Percentiles rank a stretch among this genome's conserved stretches.
phyloP scores from a whole-genome alignment of 2,888 invertebrate species.

The Acanthoscelides obtectus region DNA sequence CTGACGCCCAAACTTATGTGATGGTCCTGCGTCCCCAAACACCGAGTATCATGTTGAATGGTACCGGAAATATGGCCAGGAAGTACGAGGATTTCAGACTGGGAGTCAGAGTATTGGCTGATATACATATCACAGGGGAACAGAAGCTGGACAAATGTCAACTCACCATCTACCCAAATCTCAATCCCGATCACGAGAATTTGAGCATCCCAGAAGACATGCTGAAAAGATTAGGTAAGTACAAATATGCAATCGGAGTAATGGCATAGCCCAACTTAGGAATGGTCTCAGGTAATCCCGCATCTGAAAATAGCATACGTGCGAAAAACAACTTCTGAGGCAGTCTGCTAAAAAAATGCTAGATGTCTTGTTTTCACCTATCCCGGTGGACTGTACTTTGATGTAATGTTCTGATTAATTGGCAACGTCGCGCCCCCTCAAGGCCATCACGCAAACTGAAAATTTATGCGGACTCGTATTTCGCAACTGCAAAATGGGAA shows the following conservation, averaged over 20 bases:
- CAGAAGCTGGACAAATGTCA: constrained; percentile 89
- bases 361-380: too few relatives aligned
- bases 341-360: too few relatives aligned
- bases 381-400: too few relatives aligned
- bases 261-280: too few relatives aligned
- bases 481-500: too few relatives aligned
- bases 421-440: too few relatives aligned
- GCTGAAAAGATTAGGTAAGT: constrained; percentile 62
- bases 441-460: too few relatives aligned
- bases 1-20: constrained; percentile 76
- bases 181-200: constrained; percentile 94
- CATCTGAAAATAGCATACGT: too few relatives aligned
- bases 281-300: too few relatives aligned
- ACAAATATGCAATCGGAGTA: neutral
- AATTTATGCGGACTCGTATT: too few relatives aligned
- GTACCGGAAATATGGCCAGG: constrained; percentile 74
- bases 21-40: constrained; percentile 84
- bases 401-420: too few relatives aligned
- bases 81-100: constrained; percentile 81
- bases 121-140: constrained; percentile 65
- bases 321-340: too few relatives aligned
- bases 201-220: constrained; percentile 70
- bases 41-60: constrained; percentile 78
- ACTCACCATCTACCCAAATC: constrained; percentile 88
- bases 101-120: constrained; percentile 85